These are phyloP conservation scores for Sarcophaga carnaria DNA, from an alignment of 2,888 invertebrate species.

Conservation along the genomic window DNA sequence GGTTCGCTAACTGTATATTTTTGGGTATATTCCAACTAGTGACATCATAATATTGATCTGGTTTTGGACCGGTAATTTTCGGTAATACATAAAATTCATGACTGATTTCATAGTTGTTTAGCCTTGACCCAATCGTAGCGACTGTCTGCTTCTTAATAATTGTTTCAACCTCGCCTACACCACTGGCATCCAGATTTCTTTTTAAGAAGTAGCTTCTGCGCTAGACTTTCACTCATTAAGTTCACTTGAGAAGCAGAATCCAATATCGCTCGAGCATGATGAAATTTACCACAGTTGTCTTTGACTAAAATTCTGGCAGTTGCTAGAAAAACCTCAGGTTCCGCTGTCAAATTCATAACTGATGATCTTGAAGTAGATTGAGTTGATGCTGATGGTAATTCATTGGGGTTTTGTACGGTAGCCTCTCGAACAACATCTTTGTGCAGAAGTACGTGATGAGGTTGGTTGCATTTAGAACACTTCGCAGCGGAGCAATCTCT, in stretches of 20 bases:
- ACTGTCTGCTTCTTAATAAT: constrained; percentile 24
- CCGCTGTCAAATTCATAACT: constrained; percentile 13
- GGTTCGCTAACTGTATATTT: constrained; percentile 46
- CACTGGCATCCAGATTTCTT: constrained; percentile 27
- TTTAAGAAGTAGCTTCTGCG: constrained; percentile 38
- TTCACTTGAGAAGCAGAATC: constrained; percentile 62
- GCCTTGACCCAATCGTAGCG: constrained; percentile 36
- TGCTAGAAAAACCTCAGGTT: constrained; percentile 49
- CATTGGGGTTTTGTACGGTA: not conserved
- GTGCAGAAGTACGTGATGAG: constrained; percentile 28
- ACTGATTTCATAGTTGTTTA: constrained; percentile 31
- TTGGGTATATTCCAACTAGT: constrained; percentile 3
- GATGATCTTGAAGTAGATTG: not conserved
- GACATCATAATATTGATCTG: not conserved
- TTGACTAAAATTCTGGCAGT: constrained; percentile 38
- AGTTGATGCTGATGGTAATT: not conserved
- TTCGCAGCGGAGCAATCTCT: constrained; percentile 2
- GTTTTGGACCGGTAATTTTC: constrained; percentile 31
- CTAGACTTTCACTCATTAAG: constrained; percentile 49
- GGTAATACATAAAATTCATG: constrained; percentile 23
- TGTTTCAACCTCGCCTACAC: constrained; percentile 26
- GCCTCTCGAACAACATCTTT: not conserved
- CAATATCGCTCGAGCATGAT: constrained; percentile 43
- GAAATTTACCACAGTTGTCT: constrained; percentile 40
- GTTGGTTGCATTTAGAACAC: constrained; percentile 1